phyloP scores from a whole-genome alignment of 2,113 vertebrate species.

The Zosterops borbonicus region DNA sequence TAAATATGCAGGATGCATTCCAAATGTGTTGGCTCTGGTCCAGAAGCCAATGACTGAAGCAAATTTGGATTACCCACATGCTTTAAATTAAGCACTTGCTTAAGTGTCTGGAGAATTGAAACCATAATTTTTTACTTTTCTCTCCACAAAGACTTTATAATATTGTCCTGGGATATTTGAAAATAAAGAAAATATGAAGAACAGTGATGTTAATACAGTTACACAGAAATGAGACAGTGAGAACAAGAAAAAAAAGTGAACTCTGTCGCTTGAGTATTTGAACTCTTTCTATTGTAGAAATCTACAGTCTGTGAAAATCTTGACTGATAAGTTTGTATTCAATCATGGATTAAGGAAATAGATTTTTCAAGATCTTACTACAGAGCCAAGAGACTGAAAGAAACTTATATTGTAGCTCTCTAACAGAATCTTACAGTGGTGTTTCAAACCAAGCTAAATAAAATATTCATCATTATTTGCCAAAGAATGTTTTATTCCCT shows the following conservation, averaged over 20 bases:
- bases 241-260: neutral
- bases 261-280: neutral
- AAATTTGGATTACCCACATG: constrained; percentile 56
- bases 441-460: neutral
- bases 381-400: neutral
- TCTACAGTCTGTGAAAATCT: neutral
- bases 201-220: neutral
- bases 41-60: constrained; percentile 29
- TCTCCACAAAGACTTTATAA: neutral
- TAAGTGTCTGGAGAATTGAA: constrained; percentile 26
- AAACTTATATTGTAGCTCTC: neutral
- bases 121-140: constrained; percentile 18
- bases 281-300: neutral
- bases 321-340: neutral
- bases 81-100: constrained; percentile 61
- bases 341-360: neutral
- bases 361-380: neutral
- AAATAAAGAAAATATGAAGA: neutral
- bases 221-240: neutral
- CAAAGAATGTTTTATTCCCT: neutral
- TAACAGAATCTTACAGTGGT: neutral
- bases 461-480: constrained; percentile 35
- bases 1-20: constrained; percentile 53
- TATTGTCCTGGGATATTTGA: neutral
- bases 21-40: constrained; percentile 35